Conservation (phyloP, 2,113 vertebrate genomes). For the Egretta garzetta region DNA sequence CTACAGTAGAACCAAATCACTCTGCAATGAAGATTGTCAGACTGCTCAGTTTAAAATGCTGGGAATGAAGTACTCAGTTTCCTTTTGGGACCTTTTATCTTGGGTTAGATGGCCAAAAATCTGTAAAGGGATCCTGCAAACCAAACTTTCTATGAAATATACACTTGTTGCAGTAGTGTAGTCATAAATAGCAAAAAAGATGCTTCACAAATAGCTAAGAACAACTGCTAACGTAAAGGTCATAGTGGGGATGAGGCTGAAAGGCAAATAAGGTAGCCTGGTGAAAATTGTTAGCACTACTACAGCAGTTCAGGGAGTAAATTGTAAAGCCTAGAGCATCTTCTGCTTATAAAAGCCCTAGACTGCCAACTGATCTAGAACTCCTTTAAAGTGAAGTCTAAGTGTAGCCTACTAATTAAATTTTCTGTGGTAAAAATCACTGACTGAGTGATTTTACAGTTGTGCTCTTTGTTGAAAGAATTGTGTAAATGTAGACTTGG, state of each 20-base stretch:
- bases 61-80: neutral
- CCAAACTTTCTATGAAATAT: neutral
- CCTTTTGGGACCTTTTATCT: neutral
- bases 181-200: neutral
- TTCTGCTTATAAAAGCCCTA: neutral
- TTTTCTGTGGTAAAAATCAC: neutral
- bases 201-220: neutral
- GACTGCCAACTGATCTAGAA: neutral
- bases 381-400: neutral
- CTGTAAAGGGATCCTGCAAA: neutral
- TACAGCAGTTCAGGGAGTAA: neutral
- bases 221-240: neutral
- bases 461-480: neutral
- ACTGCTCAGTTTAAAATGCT: neutral
- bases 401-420: neutral
- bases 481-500: neutral
- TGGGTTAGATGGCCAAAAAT: neutral
- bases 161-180: neutral
- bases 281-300: neutral
- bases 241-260: neutral
- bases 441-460: neutral
- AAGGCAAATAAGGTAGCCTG: neutral
- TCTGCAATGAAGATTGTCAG: neutral
- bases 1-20: neutral
- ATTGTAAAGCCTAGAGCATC: neutral